Evolutionary conservation across 2,888 invertebrate species (phyloP).

Genomic region (Junonia oenone): DNA sequence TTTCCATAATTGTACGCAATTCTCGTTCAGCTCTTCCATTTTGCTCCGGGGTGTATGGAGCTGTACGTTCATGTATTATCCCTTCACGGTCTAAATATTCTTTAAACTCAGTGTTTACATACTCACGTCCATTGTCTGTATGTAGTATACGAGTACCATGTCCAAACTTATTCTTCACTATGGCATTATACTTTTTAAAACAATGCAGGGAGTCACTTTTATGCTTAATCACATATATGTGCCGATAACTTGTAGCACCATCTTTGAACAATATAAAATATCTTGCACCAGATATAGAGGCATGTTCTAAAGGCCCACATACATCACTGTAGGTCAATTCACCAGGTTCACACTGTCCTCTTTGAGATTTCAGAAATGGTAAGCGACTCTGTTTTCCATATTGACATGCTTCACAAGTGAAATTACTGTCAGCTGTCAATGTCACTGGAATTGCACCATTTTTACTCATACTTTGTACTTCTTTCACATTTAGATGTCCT

Average conservation of each 20-base stretch:
- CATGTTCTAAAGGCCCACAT: conserved; percentile 15
- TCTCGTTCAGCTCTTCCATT: conserved; percentile 28
- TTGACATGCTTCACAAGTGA: background rate
- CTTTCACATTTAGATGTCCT: background rate
- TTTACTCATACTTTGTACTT: background rate
- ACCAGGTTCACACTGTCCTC: background rate
- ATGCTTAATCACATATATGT: conserved; percentile 1
- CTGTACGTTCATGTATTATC: background rate
- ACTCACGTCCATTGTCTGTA: background rate
- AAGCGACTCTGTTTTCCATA: background rate
- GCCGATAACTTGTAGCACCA: conserved; percentile 14
- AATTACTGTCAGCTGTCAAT: background rate
- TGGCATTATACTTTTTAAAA: conserved; percentile 17
- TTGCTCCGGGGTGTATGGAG: conserved; percentile 30
- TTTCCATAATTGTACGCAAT: conserved; percentile 27
- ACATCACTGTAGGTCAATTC: conserved; percentile 13
- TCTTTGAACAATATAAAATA: conserved; percentile 26
- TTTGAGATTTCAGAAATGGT: background rate
- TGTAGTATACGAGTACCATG: background rate
- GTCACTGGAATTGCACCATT: background rate
- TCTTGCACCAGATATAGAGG: conserved; percentile 15
- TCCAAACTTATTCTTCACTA: conserved; percentile 8
- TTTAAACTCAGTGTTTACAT: background rate
- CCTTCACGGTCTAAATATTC: background rate
- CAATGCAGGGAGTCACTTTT: conserved; percentile 16